These are phyloP conservation scores for Paragorgia papillata DNA, from an alignment of 92 coral and sea anemone genomes.

Conservation along the genomic window DNA sequence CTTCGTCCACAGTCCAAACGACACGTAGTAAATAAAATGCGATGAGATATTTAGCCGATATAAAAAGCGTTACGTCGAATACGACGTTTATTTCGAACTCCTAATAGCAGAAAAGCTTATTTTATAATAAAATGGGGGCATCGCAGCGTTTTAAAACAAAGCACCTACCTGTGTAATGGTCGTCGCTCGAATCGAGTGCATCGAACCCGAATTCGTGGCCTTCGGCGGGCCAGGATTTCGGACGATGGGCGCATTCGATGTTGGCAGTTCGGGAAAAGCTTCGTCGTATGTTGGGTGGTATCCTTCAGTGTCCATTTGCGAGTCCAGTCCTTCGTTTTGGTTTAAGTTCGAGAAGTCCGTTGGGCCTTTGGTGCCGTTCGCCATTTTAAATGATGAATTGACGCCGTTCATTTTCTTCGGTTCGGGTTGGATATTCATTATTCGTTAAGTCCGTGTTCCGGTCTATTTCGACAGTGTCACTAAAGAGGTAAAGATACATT, in stretches of 20 bases:
- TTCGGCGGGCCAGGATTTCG: constrained; percentile 60
- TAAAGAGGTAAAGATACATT: constrained; percentile 33
- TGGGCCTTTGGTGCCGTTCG: constrained; percentile 51
- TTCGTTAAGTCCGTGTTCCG: constrained; percentile 85
- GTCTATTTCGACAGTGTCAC: constrained; percentile 99
- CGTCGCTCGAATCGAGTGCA: constrained; percentile 76
- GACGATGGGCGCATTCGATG: constrained; percentile 64
- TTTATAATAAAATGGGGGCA: too few relatives aligned
- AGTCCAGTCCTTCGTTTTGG: constrained; percentile 64
- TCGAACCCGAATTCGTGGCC: constrained; percentile 58
- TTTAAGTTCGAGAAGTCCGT: constrained; percentile 54
- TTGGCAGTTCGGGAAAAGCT: constrained; percentile 95
- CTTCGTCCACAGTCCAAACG: neutral
- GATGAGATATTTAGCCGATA: too few relatives aligned
- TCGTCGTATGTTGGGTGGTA: constrained; percentile 98
- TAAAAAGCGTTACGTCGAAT: too few relatives aligned
- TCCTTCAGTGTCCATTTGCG: constrained; percentile 69
- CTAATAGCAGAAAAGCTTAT: neutral
- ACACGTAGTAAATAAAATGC: constrained; percentile 1
- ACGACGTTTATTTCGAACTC: too few relatives aligned
- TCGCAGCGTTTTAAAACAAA: too few relatives aligned
- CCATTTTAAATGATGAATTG: too few relatives aligned
- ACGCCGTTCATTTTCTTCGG: constrained; percentile 33
- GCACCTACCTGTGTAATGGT: constrained; percentile 84
- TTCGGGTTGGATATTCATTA: constrained; percentile 44